Evolutionary conservation across 2,113 vertebrate genomes (phyloP), one percentile per base, ranked within the genome.

Genomic region (Pangasianodon gigas): DNA sequence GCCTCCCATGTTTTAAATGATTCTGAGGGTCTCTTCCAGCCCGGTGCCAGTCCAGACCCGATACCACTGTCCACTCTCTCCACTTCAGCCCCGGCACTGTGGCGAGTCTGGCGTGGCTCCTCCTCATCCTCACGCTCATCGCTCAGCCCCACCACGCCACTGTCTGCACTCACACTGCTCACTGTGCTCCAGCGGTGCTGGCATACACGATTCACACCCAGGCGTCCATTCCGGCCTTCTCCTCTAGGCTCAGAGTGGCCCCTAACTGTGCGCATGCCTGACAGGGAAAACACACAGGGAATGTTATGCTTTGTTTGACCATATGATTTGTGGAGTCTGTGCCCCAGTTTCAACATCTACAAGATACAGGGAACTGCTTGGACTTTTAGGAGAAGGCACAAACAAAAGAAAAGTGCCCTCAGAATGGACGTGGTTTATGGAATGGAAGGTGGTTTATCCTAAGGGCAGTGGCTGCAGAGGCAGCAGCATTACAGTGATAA

Each of bases 121-220:
- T 95, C 95, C 0, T 95, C 95, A 65, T 96, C 94, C 51, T 97
- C 97, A 4, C 95, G 93, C 89, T 96, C 96, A 21, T 98, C 97
- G 0, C 95, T 96, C 87, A 97, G 94, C 0, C 97, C 97, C 10
- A 97, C 97, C 2, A 98, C 97, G 0, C 97, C 97, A 0, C 97
- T 98, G 96, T 98, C 98, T 0, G 97, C 96, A 60, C 97, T 98
- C 92, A 98, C 94, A 92, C 97, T 97, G 95, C 97, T 98, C 92
- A 97, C 94, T 7, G 97, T 98, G 94, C 97, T 98, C 97, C 98
- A 98, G 52, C 97, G 97, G 74, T 96, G 97, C 69, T 97, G 94
- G 52, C 86, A 94, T n/a, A 88, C 87, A 21, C 93, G 93, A 1
- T 91, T 93, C 79, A 93, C 96, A 24, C 92, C 93, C 82, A 62